These are phyloP conservation scores for Etheostoma spectabile DNA, from an alignment of 2,113 vertebrate genomes.

Conservation along the genomic window DNA sequence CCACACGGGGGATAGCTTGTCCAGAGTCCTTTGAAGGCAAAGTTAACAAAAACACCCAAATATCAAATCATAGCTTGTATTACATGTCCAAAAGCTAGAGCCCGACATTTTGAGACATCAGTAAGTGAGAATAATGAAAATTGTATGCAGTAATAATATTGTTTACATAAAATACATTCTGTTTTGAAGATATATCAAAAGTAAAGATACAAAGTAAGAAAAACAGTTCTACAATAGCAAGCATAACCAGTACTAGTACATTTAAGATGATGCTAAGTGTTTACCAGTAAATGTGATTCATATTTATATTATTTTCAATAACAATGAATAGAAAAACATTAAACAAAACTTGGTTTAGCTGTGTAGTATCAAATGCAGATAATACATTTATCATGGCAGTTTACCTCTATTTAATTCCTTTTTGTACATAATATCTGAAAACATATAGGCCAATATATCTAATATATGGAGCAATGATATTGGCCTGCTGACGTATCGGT, in stretches of 20 bases:
- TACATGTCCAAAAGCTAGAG: constrained; percentile 24
- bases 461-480: background rate
- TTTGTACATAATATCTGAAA: background rate
- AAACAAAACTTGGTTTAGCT: background rate
- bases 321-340: background rate
- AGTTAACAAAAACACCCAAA: constrained; percentile 27
- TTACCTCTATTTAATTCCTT: background rate
- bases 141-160: background rate
- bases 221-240: background rate
- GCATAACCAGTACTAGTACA: background rate
- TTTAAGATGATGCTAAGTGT: background rate
- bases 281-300: background rate
- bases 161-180: background rate
- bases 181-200: background rate
- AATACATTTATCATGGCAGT: background rate
- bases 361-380: background rate
- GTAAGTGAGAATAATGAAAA: background rate
- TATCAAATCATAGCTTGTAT: constrained; percentile 28
- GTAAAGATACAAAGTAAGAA: background rate
- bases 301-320: background rate
- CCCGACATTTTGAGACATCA: background rate
- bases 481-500: background rate
- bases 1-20: constrained; percentile 95
- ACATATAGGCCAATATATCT: background rate
- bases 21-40: constrained; percentile 90